Evolutionary conservation across 30 jellyfish, hydroid and myxozoan species (phyloP).

Genomic region (Hydractinia echinata): DNA sequence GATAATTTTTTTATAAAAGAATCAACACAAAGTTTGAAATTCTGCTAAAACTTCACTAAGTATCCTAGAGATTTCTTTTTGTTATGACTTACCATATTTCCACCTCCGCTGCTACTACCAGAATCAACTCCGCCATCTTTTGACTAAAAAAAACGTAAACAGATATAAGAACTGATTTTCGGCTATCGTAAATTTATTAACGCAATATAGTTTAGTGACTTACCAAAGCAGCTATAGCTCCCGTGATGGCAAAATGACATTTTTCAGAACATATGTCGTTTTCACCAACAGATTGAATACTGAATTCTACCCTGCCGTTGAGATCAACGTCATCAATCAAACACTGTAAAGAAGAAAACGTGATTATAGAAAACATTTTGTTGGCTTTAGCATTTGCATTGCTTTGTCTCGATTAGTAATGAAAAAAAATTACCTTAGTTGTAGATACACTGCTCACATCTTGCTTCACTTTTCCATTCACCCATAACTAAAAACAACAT

Average conservation of each 20-base stretch:
- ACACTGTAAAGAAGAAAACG: constrained; percentile 40
- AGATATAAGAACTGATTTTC: neutral
- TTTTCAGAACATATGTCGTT: constrained; percentile 88
- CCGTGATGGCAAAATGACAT: constrained; percentile 80
- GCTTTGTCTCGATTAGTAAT: neutral
- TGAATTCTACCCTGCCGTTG: constrained; percentile 76
- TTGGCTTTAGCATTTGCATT: neutral
- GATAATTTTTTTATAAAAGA: no score
- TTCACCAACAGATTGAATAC: constrained; percentile 89
- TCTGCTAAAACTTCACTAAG: neutral
- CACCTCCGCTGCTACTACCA: no score
- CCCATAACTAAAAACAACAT: constrained; percentile 60
- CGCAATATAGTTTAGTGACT: constrained; percentile 12
- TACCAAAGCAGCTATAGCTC: constrained; percentile 86
- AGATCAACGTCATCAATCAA: constrained; percentile 65
- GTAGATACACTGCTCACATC: constrained; percentile 56
- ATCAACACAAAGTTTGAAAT: neutral
- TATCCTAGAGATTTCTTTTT: no score
- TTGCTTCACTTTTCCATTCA: constrained; percentile 81
- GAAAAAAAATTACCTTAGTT: constrained; percentile 26
- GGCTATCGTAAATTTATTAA: neutral
- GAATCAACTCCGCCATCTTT: no score
- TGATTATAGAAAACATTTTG: neutral
- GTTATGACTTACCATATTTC: no score
- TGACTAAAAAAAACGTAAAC: constrained; percentile 5